phyloP scores from a whole-genome alignment of 2,888 invertebrate genomes.

The Caenorhabditis drosophilae region DNA sequence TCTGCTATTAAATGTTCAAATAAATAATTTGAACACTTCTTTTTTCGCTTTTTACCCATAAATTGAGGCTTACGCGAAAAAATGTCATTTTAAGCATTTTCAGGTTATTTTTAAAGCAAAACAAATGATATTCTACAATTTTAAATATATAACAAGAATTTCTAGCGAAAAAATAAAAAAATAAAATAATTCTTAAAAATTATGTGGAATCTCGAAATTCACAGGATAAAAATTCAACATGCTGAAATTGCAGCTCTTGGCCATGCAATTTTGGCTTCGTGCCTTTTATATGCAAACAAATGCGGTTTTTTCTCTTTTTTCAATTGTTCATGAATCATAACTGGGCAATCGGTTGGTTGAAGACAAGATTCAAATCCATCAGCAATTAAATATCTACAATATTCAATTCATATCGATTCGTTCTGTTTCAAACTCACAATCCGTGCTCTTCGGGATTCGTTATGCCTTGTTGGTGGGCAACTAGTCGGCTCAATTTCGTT shows the following conservation, averaged over 20 bases:
- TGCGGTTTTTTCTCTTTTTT: constrained; percentile 78
- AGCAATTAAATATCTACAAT: constrained; percentile 61
- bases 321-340: constrained; percentile 79
- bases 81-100: no score
- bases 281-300: constrained; percentile 90
- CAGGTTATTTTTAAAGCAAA: no score
- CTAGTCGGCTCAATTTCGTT: constrained; percentile 84
- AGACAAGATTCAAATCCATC: constrained; percentile 80
- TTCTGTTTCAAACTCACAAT: constrained; percentile 76
- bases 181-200: no score
- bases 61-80: no score
- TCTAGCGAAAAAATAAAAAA: no score
- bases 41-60: no score
- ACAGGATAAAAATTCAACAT: constrained; percentile 5
- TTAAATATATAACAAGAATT: no score
- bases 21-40: no score
- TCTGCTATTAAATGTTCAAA: not conserved
- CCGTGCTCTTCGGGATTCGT: constrained; percentile 96
- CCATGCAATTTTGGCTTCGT: constrained; percentile 96
- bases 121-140: no score
- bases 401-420: not conserved
- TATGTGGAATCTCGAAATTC: no score
- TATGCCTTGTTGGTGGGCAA: constrained; percentile 91
- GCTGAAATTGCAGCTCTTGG: constrained; percentile 72
- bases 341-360: constrained; percentile 86